Evolutionary conservation across 2,888 invertebrate genomes (phyloP).

Genomic region (Acleris laterana): DNA sequence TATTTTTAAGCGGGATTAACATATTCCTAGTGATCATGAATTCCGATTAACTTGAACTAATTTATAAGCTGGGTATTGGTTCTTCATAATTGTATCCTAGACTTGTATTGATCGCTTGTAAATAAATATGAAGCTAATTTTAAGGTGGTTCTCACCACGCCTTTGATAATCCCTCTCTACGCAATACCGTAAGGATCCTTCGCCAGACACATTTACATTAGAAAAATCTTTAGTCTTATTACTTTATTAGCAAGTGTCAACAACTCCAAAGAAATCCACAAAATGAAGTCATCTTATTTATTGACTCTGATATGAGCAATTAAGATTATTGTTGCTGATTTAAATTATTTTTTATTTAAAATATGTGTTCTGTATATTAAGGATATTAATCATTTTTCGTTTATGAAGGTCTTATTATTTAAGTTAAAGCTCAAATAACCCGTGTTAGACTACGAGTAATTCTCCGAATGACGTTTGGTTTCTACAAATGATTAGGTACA

Average conservation of each 20-base stretch:
- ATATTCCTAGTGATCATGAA: constrained; percentile 29
- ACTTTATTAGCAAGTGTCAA: constrained; percentile 41
- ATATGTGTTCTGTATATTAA: constrained; percentile 80
- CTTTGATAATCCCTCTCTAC: constrained; percentile 10
- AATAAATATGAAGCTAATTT: constrained; percentile 14
- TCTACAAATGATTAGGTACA: constrained; percentile 65
- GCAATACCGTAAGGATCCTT: constrained; percentile 14
- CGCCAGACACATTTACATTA: constrained; percentile 18
- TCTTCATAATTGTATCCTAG: constrained; percentile 24
- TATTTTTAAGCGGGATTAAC: constrained; percentile 30
- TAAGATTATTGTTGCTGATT: constrained; percentile 73
- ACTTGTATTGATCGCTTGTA: constrained; percentile 26
- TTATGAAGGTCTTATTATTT: constrained; percentile 63
- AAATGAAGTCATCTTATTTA: constrained; percentile 79
- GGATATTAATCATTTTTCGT: constrained; percentile 62
- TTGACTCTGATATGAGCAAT: constrained; percentile 75
- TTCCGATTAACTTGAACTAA: constrained; percentile 21
- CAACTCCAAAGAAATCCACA: constrained; percentile 69
- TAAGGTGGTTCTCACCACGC: constrained; percentile 10
- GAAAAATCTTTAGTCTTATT: constrained; percentile 13
- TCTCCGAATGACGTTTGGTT: constrained; percentile 39
- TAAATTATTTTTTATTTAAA: constrained; percentile 76
- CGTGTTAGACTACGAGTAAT: constrained; percentile 23
- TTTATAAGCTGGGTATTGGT: constrained; percentile 34
- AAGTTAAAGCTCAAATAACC: constrained; percentile 71